phyloP scores from a whole-genome alignment of 2,797 vertebrate genomes.

The Lates japonicus region DNA sequence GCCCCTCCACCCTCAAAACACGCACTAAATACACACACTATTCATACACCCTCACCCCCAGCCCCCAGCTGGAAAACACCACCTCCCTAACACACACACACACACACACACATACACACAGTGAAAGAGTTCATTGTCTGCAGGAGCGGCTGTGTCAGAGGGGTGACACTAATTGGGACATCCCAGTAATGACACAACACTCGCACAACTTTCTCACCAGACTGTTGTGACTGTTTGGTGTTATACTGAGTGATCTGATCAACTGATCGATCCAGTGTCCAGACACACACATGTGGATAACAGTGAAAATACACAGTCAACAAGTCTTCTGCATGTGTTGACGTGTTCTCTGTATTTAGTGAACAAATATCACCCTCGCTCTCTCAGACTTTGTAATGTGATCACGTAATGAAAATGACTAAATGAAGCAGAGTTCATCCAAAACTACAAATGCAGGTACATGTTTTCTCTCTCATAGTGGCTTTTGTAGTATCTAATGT shows the following conservation, averaged over 20 bases:
- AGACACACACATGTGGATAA: not conserved
- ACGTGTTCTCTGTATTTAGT: not conserved
- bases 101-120: conserved; percentile 35
- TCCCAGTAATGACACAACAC: conserved; percentile 47
- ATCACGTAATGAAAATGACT: not conserved
- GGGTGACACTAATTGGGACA: conserved; percentile 66
- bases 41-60: conserved; percentile 34
- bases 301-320: not conserved
- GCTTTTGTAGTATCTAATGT: no score
- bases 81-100: conserved; percentile 36
- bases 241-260: not conserved
- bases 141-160: conserved; percentile 33
- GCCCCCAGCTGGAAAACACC: conserved; percentile 55
- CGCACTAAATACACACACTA: conserved; percentile 21
- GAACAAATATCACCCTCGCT: not conserved
- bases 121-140: conserved; percentile 73
- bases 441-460: no score
- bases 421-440: not conserved
- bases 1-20: conserved; percentile 9
- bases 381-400: not conserved
- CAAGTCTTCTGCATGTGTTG: not conserved
- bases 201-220: conserved; percentile 35
- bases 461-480: no score
- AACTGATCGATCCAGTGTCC: not conserved
- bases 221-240: not conserved